A percentile compares a stretch with the other conserved stretches of the same genome.
phyloP scores from a whole-genome alignment of 2,113 vertebrate species.

The Delphinapterus leucas region DNA sequence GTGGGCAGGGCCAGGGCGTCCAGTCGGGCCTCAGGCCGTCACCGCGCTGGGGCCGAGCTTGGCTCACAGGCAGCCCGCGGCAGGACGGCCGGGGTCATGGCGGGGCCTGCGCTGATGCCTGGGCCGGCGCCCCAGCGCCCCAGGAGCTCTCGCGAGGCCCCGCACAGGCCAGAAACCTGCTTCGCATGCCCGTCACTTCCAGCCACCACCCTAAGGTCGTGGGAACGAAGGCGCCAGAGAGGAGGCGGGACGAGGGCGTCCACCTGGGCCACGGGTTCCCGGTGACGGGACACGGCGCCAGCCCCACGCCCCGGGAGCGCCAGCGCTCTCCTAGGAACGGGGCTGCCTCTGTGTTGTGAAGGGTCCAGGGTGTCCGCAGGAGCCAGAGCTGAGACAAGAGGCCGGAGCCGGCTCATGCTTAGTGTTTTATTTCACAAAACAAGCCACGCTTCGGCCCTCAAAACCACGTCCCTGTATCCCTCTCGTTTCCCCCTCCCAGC shows the following conservation, averaged over 20 bases:
- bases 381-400: neutral
- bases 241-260: accelerated
- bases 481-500: neutral
- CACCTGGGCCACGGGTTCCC: accelerated
- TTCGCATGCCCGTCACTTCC: neutral
- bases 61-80: neutral
- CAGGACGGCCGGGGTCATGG: too few species aligned
- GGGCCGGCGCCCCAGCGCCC: accelerated
- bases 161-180: accelerated
- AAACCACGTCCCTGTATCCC: accelerated
- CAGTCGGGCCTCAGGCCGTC: neutral
- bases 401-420: neutral
- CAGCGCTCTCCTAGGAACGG: too few species aligned
- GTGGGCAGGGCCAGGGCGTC: neutral
- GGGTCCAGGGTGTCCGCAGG: neutral
- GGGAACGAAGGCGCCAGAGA: accelerated
- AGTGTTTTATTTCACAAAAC: slow-evolving; percentile 73
- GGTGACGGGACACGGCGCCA: too few species aligned
- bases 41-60: accelerated
- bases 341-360: neutral
- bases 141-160: neutral
- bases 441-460: neutral
- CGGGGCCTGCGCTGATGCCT: too few species aligned
- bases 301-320: too few species aligned
- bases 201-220: accelerated